Base-by-base conservation (phyloP, 1,140 invertebrate species). In the Melitaea cinxia region DNA sequence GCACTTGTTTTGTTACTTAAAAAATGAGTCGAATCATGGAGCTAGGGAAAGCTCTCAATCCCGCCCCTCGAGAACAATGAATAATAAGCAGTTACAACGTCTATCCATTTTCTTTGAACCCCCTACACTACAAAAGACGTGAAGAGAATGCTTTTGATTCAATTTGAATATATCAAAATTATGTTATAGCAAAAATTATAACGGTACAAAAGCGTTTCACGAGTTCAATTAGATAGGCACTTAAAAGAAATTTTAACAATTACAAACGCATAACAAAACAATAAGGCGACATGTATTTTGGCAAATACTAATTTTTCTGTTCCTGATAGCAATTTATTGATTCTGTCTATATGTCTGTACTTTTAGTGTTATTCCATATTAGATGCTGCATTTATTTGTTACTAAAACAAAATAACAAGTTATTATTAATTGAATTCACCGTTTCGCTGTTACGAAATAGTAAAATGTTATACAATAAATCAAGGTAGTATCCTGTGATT, bases 1-100 rank as follows among this genome's bases (percentile, higher is more conserved):
- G 62, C 63, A 76, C 70, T 70, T 68, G 63, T 84, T 83, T 84
- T 83, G 75, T 85, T 81, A 80, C 80, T 82, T 82, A 82, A 88
- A 85, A 86, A 86, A 88, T 88, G 81, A 85, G 83, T 77, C 71
- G 74, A 86, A 88, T 88, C 85, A 88, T 78, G 75, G 68, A 71
- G 83, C 42, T 52, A 67, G 71, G 76, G 65, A 83, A 80, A 81
- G 80, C 77, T 76, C 74, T 76, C 70, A 76, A 72, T 61, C 70
- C 61, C 60, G 69, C 69, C 61, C 56, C 66, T 60, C 64, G 68
- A 73, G 76, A 83, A 85, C 83, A 86, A 86, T 88, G 86, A 85
- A 89, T 87, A 89, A 85, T 83, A 89, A 88, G 81, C 71, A 65
- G 73, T 64, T 74, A 89, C 84, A 85, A 78, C 72, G 75, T 80